Conservation (phyloP, 2,113 vertebrate genomes). For the Odontophorus gujanensis region DNA sequence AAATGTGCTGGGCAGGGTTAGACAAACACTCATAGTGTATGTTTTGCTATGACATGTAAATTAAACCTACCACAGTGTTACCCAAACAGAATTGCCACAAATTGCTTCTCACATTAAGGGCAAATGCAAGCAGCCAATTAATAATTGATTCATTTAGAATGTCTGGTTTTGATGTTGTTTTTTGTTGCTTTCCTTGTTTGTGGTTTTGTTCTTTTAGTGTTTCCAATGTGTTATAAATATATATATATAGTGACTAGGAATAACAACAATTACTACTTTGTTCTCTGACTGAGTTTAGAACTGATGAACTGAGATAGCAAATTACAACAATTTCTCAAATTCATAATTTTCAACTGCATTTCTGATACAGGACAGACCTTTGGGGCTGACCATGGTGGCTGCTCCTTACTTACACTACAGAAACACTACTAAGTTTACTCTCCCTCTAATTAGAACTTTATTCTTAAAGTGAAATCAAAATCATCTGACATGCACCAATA, state of each 20-base stretch:
- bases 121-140: neutral
- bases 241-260: too few species aligned
- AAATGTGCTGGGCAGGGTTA: neutral
- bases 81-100: neutral
- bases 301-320: slow-evolving; percentile 63
- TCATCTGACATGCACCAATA: neutral
- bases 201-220: neutral
- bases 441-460: slow-evolving; percentile 49
- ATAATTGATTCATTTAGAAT: slow-evolving; percentile 20
- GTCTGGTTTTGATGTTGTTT: neutral
- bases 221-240: neutral
- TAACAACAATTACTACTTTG: slow-evolving; percentile 65
- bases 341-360: slow-evolving; percentile 47
- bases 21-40: neutral
- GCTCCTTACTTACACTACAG: neutral
- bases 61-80: neutral
- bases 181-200: neutral
- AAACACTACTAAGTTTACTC: neutral
- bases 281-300: slow-evolving; percentile 56
- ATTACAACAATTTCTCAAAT: slow-evolving; percentile 68
- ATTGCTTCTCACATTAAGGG: neutral
- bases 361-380: slow-evolving; percentile 11
- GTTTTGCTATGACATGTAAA: neutral
- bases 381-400: neutral
- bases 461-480: slow-evolving; percentile 28